Percentiles rank a stretch among this genome's conserved stretches.
These are phyloP conservation scores for Phycodurus eques DNA, from an alignment of 2,113 vertebrate genomes.

Conservation along the genomic window DNA sequence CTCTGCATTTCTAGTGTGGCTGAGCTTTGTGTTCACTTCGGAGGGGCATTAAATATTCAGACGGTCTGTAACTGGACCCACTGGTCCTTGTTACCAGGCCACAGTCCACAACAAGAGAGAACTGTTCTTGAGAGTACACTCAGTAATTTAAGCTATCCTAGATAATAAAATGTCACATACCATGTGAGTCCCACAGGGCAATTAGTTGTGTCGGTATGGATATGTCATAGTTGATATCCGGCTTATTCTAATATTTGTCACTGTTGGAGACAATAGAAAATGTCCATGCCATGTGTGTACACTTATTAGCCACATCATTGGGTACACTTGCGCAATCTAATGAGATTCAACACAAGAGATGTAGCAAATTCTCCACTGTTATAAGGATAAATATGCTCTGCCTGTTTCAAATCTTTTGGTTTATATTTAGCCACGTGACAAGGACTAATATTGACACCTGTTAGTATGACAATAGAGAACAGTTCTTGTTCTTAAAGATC, in stretches of 20 bases:
- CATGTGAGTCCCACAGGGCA: neutral
- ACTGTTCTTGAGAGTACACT: slow-evolving; percentile 3
- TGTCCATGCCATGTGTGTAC: neutral
- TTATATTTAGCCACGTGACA: neutral
- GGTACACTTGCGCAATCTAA: too few relatives aligned
- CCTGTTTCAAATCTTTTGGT: too few relatives aligned
- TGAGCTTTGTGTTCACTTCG: slow-evolving; percentile 69
- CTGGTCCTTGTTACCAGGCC: slow-evolving; percentile 66
- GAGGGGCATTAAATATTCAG: slow-evolving; percentile 76
- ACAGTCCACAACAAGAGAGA: slow-evolving; percentile 64
- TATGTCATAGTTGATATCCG: neutral
- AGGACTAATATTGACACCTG: neutral
- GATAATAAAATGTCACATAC: neutral
- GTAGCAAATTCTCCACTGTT: too few relatives aligned
- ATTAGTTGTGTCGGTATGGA: too few relatives aligned
- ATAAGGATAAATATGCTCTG: too few relatives aligned
- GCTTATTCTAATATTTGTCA: neutral
- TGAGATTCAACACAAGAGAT: too few relatives aligned
- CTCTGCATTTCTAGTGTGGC: slow-evolving; percentile 63
- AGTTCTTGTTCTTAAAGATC: too few relatives aligned
- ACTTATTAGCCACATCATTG: neutral
- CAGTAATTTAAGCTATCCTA: slow-evolving; percentile 8
- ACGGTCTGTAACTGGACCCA: slow-evolving; percentile 71
- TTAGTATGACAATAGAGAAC: too few relatives aligned
- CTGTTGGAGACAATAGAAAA: neutral